phyloP scores from a whole-genome alignment of 2,797 vertebrate genomes.

The Pantherophis alleghaniensis region DNA sequence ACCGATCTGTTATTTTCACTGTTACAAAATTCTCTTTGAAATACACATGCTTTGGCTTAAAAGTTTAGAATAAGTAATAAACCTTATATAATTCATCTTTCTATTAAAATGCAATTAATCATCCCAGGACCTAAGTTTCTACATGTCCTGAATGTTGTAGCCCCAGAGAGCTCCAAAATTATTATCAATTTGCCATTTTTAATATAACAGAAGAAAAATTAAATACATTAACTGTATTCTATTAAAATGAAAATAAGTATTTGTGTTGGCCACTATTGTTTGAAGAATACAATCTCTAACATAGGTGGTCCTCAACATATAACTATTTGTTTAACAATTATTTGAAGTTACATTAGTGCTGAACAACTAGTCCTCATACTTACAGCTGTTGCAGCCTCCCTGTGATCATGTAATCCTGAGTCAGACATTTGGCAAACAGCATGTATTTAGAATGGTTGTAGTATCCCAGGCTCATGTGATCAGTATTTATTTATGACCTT shows the following conservation, averaged over 20 bases:
- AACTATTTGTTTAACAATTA: not conserved
- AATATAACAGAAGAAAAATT: not conserved
- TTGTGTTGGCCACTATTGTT: not conserved
- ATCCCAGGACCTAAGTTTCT: not conserved
- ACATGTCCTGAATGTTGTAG: not conserved
- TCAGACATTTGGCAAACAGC: not conserved
- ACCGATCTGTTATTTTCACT: not conserved
- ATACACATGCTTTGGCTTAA: not conserved
- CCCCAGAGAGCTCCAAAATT: not conserved
- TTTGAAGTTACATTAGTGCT: not conserved
- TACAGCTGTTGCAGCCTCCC: not conserved
- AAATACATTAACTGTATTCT: not conserved
- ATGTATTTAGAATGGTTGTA: not conserved
- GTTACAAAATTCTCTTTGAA: not conserved
- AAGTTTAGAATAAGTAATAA: not conserved
- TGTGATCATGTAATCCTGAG: not conserved
- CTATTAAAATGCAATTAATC: not conserved
- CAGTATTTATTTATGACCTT: not conserved
- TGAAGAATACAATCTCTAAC: not conserved
- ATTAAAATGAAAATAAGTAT: not conserved
- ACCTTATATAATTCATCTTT: not conserved
- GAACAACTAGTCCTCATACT: not conserved
- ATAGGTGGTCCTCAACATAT: not conserved
- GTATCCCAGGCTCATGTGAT: not conserved
- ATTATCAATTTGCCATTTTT: not conserved